Conservation (phyloP, 2,113 vertebrate genomes). For the Eubucco bourcierii region DNA sequence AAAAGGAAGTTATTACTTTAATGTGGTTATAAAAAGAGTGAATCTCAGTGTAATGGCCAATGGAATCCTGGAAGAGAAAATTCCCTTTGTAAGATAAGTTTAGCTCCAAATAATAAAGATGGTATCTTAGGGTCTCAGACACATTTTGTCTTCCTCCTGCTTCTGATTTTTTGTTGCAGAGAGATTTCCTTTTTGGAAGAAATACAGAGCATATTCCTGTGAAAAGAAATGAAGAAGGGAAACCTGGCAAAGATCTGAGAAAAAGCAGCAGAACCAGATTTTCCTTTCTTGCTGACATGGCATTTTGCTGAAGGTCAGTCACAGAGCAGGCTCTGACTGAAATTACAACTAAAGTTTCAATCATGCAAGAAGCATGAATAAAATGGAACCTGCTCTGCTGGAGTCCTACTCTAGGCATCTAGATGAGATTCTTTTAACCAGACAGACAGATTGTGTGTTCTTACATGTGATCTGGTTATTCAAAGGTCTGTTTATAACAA, state of each 20-base stretch:
- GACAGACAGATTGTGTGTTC: background rate
- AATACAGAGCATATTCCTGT: background rate
- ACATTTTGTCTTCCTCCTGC: background rate
- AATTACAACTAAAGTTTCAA: constrained; percentile 1
- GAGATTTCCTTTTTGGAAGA: background rate
- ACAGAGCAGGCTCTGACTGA: background rate
- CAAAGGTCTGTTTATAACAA: background rate
- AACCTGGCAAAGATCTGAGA: background rate
- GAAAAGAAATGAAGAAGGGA: constrained; percentile 5
- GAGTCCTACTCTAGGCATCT: background rate
- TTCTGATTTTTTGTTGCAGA: background rate
- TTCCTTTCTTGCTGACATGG: background rate
- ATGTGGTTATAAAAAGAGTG: background rate
- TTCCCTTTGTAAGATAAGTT: background rate
- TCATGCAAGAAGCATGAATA: background rate
- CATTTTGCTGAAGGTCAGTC: background rate
- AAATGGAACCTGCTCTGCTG: background rate
- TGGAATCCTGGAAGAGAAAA: background rate
- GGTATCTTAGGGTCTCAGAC: background rate
- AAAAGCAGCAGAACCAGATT: background rate
- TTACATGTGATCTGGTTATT: background rate
- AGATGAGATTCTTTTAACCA: background rate
- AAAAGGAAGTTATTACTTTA: background rate
- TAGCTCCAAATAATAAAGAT: background rate
- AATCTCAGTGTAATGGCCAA: background rate